phyloP scores from a whole-genome alignment of 1,140 invertebrate species.

The Neodiprion fabricii region DNA sequence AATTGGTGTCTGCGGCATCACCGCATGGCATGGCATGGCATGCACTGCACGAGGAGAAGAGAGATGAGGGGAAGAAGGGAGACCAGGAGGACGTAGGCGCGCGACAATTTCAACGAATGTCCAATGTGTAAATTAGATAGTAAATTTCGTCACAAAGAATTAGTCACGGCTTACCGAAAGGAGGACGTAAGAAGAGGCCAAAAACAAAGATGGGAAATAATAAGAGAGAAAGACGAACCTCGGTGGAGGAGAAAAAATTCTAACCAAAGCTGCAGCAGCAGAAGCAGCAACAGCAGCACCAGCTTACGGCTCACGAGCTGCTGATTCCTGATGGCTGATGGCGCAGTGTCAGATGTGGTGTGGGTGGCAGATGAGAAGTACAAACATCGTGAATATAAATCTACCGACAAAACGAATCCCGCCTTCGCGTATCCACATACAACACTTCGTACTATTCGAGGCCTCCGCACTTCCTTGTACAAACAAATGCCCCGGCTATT shows the following conservation, averaged over 20 bases:
- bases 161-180: conserved; percentile 29
- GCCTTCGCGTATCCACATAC: too few relatives aligned
- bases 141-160: conserved; percentile 39
- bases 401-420: not conserved
- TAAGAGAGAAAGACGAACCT: conserved; percentile 12
- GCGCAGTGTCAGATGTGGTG: conserved; percentile 26
- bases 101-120: conserved; percentile 9
- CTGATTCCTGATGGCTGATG: conserved; percentile 21
- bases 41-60: not conserved
- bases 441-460: too few relatives aligned
- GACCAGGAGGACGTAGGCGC: not conserved
- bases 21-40: too few relatives aligned
- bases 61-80: not conserved
- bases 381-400: conserved; percentile 43
- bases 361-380: conserved; percentile 57
- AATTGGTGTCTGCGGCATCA: not conserved
- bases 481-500: too few relatives aligned
- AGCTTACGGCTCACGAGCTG: conserved; percentile 29
- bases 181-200: conserved; percentile 18
- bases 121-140: conserved; percentile 41
- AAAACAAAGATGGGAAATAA: conserved; percentile 4
- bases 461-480: too few relatives aligned
- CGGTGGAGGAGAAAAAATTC: too few relatives aligned
- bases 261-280: not conserved
- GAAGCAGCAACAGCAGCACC: conserved; percentile 21